These are phyloP conservation scores for Nyctibius grandis DNA, from an alignment of 2,797 vertebrate species.

Conservation along the genomic window DNA sequence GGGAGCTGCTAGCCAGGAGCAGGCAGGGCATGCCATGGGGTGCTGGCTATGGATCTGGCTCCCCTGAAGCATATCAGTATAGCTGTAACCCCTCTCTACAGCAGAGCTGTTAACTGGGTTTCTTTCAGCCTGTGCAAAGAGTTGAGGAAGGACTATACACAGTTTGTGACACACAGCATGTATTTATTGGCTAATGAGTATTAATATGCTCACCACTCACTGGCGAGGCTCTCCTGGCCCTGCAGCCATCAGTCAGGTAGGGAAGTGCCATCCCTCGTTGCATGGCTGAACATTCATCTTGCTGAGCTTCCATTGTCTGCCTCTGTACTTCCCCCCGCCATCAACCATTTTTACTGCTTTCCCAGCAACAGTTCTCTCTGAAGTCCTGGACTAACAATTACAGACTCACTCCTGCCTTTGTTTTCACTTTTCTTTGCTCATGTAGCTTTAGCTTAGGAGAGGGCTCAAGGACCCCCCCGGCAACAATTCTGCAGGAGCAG, in stretches of 20 bases:
- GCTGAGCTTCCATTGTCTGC: neutral
- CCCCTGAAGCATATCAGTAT: fast-evolving
- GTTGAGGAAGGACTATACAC: neutral
- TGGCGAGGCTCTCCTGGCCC: neutral
- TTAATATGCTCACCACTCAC: neutral
- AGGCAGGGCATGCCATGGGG: neutral
- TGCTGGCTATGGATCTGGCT: fast-evolving
- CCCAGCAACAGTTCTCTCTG: neutral
- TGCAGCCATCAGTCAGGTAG: neutral
- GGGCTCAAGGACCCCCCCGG: neutral
- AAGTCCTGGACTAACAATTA: neutral
- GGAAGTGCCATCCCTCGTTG: neutral
- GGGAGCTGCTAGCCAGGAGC: neutral
- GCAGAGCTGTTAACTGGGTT: fast-evolving
- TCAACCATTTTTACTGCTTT: neutral
- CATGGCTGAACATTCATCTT: neutral
- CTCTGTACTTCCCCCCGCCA: neutral
- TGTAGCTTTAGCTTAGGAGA: neutral
- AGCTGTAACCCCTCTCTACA: neutral
- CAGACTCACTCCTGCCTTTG: neutral
- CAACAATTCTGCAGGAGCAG: neutral
- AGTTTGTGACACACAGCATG: neutral
- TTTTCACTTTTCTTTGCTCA: neutral
- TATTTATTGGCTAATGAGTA: neutral
- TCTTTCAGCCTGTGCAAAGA: neutral